Percentiles rank a stretch among this genome's conserved stretches.
Conservation (phyloP, 1,140 invertebrate genomes). For the Sesamia nonagrioides region DNA sequence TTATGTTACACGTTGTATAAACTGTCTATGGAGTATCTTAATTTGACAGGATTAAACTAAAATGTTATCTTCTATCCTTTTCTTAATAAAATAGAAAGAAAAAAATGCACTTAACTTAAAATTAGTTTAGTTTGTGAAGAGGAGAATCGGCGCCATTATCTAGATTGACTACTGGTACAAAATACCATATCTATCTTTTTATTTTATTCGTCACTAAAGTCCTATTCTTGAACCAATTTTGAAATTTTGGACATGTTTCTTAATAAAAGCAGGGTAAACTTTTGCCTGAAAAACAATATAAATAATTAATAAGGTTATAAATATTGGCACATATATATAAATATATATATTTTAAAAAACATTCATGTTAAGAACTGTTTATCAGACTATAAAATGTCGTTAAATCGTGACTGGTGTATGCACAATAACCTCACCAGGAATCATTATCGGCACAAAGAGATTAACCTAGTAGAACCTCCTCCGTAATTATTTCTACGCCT, state of each 20-base stretch:
- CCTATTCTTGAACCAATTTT: conserved; percentile 76
- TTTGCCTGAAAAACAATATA: conserved; percentile 79
- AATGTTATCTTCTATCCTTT: no score
- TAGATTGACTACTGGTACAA: conserved; percentile 17
- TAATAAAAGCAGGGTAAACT: conserved; percentile 81
- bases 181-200: conserved; percentile 38
- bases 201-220: conserved; percentile 52
- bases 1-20: no score
- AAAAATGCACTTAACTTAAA: no score
- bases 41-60: no score
- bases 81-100: no score
- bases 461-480: no score
- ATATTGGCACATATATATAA: conserved; percentile 32
- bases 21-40: no score
- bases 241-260: conserved; percentile 74
- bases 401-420: conserved; percentile 6
- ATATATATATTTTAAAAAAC: conserved; percentile 51
- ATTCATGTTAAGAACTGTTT: conserved; percentile 35
- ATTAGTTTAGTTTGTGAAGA: no score
- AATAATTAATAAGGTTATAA: conserved; percentile 61
- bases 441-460: background rate
- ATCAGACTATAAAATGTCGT: conserved; percentile 31
- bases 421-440: background rate
- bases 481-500: background rate
- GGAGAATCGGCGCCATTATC: no score